These are phyloP conservation scores for Coptotermes formosanus DNA, from an alignment of 1,140 invertebrate species.

Conservation along the genomic window DNA sequence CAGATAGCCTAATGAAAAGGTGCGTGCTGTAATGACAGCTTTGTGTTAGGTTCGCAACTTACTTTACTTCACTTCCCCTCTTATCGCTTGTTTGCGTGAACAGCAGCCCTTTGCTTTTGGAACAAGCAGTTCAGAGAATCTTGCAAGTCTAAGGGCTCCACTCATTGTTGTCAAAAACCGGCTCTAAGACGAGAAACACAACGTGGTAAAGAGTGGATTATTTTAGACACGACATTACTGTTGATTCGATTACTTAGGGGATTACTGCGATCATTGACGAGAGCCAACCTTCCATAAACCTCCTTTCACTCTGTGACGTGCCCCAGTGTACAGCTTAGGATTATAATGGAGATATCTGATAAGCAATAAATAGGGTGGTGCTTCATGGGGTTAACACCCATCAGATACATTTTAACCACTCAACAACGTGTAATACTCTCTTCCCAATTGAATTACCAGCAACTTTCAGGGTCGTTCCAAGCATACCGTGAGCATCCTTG, in stretches of 20 bases:
- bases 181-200: neutral
- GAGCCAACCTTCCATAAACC: neutral
- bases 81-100: neutral
- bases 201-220: conserved; percentile 3
- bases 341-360: neutral
- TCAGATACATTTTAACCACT: neutral
- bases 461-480: neutral
- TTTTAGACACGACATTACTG: neutral
- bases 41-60: neutral
- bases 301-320: neutral
- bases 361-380: neutral
- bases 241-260: neutral
- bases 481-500: too few species aligned
- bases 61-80: neutral
- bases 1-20: neutral
- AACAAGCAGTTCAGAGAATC: neutral
- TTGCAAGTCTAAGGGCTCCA: neutral
- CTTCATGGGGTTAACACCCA: neutral
- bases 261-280: neutral
- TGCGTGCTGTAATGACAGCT: neutral
- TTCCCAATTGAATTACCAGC: neutral
- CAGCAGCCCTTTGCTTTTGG: neutral
- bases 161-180: neutral
- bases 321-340: neutral
- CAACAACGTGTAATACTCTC: neutral